Conservation (phyloP, 2,797 vertebrate species). For the Dermochelys coriacea region DNA sequence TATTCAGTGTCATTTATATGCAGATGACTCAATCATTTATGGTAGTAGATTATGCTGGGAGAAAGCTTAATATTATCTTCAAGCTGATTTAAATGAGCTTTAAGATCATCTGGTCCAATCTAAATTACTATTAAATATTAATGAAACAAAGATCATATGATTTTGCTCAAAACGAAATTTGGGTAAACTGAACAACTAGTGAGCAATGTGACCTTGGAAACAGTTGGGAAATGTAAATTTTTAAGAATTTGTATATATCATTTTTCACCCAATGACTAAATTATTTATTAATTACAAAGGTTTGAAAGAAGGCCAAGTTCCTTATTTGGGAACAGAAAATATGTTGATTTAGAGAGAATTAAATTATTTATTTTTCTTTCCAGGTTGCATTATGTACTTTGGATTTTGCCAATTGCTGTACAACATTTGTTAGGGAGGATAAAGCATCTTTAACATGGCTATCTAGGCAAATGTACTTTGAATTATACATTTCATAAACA, state of each 20-base stretch:
- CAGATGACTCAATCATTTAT: slow-evolving; percentile 82
- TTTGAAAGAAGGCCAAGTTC: slow-evolving; percentile 66
- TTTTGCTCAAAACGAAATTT: slow-evolving; percentile 80
- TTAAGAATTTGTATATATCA: slow-evolving; percentile 47
- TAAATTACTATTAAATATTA: slow-evolving; percentile 87
- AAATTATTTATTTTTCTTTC: slow-evolving; percentile 61
- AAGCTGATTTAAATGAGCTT: slow-evolving; percentile 84
- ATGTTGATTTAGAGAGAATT: slow-evolving; percentile 56
- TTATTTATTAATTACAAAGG: slow-evolving; percentile 61
- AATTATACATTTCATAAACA: slow-evolving; percentile 80
- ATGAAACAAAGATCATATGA: slow-evolving; percentile 82
- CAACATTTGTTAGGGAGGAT: slow-evolving; percentile 77
- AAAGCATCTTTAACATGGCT: slow-evolving; percentile 77
- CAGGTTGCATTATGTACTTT: slow-evolving; percentile 56
- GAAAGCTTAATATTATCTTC: slow-evolving; percentile 84
- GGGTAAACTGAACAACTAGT: slow-evolving; percentile 66
- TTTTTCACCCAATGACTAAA: slow-evolving; percentile 59
- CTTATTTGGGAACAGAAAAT: slow-evolving; percentile 60
- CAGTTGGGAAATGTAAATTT: slow-evolving; percentile 52
- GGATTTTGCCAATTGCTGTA: slow-evolving; percentile 64
- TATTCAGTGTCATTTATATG: slow-evolving; percentile 80
- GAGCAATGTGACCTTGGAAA: slow-evolving; percentile 74
- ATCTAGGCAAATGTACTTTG: slow-evolving; percentile 79
- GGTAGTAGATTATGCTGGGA: slow-evolving; percentile 80
- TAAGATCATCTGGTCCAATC: slow-evolving; percentile 84